Percentiles rank a stretch among this genome's conserved stretches.
These are phyloP conservation scores for Drosophila neotestacea DNA, from an alignment of 2,888 invertebrate species.

Conservation along the genomic window DNA sequence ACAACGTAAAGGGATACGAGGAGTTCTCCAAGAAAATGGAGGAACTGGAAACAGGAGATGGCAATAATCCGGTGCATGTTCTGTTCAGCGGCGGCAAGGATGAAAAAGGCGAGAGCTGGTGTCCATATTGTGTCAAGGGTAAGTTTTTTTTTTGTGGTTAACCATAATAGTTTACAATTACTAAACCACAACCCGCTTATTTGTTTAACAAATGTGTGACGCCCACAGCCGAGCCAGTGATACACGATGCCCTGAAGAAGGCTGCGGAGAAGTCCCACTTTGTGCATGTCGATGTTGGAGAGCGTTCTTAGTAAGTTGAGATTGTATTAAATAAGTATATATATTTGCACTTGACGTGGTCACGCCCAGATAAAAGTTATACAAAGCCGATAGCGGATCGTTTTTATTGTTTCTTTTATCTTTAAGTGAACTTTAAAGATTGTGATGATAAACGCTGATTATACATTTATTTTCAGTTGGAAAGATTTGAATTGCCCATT, in stretches of 20 bases:
- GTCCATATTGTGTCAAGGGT: constrained; percentile 95
- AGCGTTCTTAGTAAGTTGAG: constrained; percentile 89
- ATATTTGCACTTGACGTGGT: background rate
- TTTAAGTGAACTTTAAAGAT: constrained; percentile 17
- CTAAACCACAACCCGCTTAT: constrained; percentile 3
- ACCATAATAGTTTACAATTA: constrained; percentile 27
- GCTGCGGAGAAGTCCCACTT: constrained; percentile 89
- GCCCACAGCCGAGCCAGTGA: constrained; percentile 90
- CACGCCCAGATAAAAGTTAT: constrained; percentile 39
- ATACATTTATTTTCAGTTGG: constrained; percentile 88
- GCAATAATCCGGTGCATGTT: constrained; percentile 83
- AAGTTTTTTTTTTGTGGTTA: constrained; percentile 71
- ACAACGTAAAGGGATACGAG: constrained; percentile 85
- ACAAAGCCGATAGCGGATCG: constrained; percentile 28
- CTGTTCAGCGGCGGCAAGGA: constrained; percentile 85
- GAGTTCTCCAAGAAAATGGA: constrained; percentile 85
- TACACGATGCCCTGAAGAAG: constrained; percentile 88
- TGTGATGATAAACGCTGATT: constrained; percentile 10
- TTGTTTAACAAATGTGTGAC: background rate
- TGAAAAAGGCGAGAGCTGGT: constrained; percentile 92
- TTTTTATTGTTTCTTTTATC: constrained; percentile 38
- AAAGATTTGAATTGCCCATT: constrained; percentile 93
- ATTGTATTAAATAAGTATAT: constrained; percentile 30
- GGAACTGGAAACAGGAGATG: constrained; percentile 75
- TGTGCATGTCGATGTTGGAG: constrained; percentile 92